Percentiles rank a stretch among this genome's conserved stretches.
These are phyloP conservation scores for Macrostomum lignano DNA, from an alignment of 1,140 invertebrate species.

Conservation along the genomic window DNA sequence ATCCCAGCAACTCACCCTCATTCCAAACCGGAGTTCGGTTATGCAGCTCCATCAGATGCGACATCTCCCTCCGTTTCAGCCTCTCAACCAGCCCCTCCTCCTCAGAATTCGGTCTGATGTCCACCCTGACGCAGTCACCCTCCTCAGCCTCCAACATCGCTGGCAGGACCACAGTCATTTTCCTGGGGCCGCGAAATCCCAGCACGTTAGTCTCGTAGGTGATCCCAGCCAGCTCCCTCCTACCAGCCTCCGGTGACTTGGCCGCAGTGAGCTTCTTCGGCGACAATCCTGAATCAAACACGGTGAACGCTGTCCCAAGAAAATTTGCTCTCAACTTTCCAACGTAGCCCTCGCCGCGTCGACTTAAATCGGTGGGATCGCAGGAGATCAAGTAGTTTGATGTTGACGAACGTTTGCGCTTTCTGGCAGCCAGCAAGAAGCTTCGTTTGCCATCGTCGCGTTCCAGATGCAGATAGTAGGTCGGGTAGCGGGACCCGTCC, in stretches of 20 bases:
- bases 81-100: slow-evolving; percentile 35
- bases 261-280: slow-evolving; percentile 34
- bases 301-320: slow-evolving; percentile 76
- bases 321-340: slow-evolving; percentile 78
- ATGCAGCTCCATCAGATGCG: slow-evolving; percentile 67
- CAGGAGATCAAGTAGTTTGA: slow-evolving; percentile 93
- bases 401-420: slow-evolving; percentile 84
- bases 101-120: too few species aligned
- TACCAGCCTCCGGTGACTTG: too few species aligned
- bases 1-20: too few species aligned
- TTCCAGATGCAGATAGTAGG: slow-evolving; percentile 86
- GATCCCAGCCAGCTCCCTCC: slow-evolving; percentile 66
- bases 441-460: slow-evolving; percentile 79
- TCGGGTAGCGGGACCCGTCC: slow-evolving; percentile 81
- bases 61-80: slow-evolving; percentile 49
- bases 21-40: slow-evolving; percentile 99
- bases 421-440: slow-evolving; percentile 73
- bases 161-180: slow-evolving; percentile 87
- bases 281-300: slow-evolving; percentile 68
- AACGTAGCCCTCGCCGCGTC: slow-evolving; percentile 63
- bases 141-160: too few species aligned
- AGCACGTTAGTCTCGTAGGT: slow-evolving; percentile 93
- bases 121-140: too few species aligned
- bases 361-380: slow-evolving; percentile 78
- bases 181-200: slow-evolving; percentile 83